Base-by-base conservation (phyloP, 2,113 vertebrate genomes). In the Larimichthys polyactis region DNA sequence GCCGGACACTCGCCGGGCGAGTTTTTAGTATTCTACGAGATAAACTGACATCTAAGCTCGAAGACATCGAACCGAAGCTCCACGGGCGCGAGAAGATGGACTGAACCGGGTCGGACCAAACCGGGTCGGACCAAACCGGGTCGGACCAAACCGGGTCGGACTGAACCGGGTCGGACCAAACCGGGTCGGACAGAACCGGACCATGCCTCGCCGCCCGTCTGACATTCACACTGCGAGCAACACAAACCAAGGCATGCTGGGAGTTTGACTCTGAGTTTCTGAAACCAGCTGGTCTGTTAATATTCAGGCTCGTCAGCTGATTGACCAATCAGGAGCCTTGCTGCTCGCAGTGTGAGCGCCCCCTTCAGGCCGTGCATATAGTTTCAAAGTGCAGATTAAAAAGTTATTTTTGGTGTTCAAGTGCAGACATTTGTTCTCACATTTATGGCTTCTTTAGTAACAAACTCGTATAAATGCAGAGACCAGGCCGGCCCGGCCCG, bases 361-460 rank as follows among this genome's bases (percentile, higher is more conserved):
- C 3, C 36, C 11, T 24, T 78, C 68, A 84, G 83, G 84, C 83
- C 82, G 89, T 89, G 90, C 86, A 85, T 91, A 92, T 63, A 69
- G 67, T 70, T 62, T 78, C 55, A 94, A 95, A 95, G 94, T 95
- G 94, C 93, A 93, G 87, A 81, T 87, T 89, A 20, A 81, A 80
- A 87, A 76, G 27, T 82, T 86, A 68, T 92, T 93, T 94, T 94
- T 92, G 93, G 93, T 92, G 90, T 85, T 85, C 83, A 91, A 91
- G 94, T 93, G 92, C 91, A 90, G 87, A 84, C 46, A 85, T 91
- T 94, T 91, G 77, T 90, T 93, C 90, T 95, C 93, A 94, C 94
- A 94, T 93, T 92, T 94, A 94, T 94, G 94, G 94, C 93, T 94
- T 94, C 40, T 27, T 77, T 49, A 59, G 54, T 79, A 82, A 82